Base-by-base conservation (phyloP, 2,888 invertebrate genomes). In the Gymnosoma rotundatum region DNA sequence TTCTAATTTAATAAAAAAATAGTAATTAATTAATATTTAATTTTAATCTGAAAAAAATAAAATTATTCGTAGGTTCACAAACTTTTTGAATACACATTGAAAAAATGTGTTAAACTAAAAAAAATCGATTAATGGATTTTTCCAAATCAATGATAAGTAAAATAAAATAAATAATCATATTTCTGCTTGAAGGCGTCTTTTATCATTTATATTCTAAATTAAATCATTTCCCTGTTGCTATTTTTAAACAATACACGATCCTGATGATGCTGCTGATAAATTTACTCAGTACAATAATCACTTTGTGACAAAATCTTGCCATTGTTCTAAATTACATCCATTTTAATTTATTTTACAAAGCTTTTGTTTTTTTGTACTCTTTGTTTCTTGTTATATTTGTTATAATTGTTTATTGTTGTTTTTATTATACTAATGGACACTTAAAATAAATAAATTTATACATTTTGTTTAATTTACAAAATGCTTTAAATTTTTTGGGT, bases 401-500 rank as follows among this genome's bases (percentile, higher is more conserved):
- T 52, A 14, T 52, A 52, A 16, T 60, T 2, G 12, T 52, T 38
- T 69, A 12, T 75, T 75, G 16, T 75, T 74, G 36, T 73, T 56
- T 14, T n/a, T 63, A 14, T 74, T 42, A 75, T 50, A 36, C 38
- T 58, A 66, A 75, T 75, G 48, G 58, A 75, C 58, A 66, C 66
- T 69, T n/a, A n/a, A n/a, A n/a, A n/a, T n/a, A n/a, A n/a, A 38
- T 36, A 50, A 32, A 66, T 67, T 75, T 69, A 58, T 48, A 66
- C 50, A 75, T 58, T 75, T 66, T 67, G 58, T 58, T 66, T 38
- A 66, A 58, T 66, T 66, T 66, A 12, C 58, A 32, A 75, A 67
- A 38, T 67, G 58, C 66, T 66, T 66, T 20, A 58, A 75, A 21
- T 45, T 48, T 21, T n/a, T 18, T 25, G 18, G 21, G 25, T n/a